Conservation (phyloP, 1,140 invertebrate species). For the Nephila pilipes region DNA sequence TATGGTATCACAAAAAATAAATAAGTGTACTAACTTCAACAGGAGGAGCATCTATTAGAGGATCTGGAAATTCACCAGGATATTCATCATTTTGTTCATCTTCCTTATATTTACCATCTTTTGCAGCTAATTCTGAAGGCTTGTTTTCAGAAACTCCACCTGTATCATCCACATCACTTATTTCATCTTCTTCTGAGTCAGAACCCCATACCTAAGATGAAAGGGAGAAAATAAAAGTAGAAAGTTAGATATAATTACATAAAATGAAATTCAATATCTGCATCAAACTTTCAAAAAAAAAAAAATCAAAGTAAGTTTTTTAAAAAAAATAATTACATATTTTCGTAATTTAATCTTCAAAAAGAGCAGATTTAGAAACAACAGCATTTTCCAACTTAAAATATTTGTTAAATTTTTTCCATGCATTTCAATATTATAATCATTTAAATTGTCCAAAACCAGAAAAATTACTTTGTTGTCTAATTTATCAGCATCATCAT, state of each 20-base stretch:
- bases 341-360: too few relatives aligned
- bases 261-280: too few relatives aligned
- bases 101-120: constrained; percentile 78
- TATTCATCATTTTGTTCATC: constrained; percentile 81
- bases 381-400: neutral
- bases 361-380: neutral
- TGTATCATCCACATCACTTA: constrained; percentile 68
- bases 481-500: constrained; percentile 89
- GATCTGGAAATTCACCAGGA: constrained; percentile 78
- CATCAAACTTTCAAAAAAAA: too few relatives aligned
- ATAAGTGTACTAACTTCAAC: constrained; percentile 38
- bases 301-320: too few relatives aligned
- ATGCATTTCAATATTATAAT: neutral
- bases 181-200: constrained; percentile 83
- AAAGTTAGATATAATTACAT: neutral
- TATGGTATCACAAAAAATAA: neutral
- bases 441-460: too few relatives aligned
- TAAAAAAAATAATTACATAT: too few relatives aligned
- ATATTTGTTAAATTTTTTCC: neutral
- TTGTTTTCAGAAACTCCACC: constrained; percentile 36
- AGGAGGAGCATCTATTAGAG: constrained; percentile 59
- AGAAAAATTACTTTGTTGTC: constrained; percentile 82
- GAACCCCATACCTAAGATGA: constrained; percentile 90
- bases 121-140: constrained; percentile 59
- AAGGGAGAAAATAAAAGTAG: constrained; percentile 7